Evolutionary conservation across 2,113 vertebrate species (phyloP).

Genomic region (Podarcis cretensis): DNA sequence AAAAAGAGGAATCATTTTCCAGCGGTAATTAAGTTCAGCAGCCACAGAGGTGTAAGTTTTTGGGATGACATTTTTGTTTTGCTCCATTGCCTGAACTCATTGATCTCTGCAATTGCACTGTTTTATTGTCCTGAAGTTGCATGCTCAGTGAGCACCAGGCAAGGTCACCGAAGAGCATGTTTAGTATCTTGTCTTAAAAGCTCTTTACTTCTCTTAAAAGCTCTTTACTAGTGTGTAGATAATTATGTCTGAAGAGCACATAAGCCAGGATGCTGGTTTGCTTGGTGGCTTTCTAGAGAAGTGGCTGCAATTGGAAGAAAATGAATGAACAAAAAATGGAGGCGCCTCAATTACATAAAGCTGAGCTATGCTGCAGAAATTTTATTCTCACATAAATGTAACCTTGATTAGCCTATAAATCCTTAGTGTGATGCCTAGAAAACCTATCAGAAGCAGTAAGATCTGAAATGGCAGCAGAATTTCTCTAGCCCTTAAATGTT

Average conservation of each 20-base stretch:
- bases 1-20: not conserved
- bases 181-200: not conserved
- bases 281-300: not conserved
- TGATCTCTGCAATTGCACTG: not conserved
- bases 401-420: not conserved
- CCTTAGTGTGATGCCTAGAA: not conserved
- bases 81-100: fast-evolving
- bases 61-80: not conserved
- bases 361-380: not conserved
- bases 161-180: not conserved
- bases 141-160: fast-evolving
- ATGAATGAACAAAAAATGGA: not conserved
- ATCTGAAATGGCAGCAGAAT: not conserved
- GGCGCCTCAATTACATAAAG: fast-evolving
- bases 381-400: not conserved
- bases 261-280: not conserved
- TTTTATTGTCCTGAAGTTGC: not conserved
- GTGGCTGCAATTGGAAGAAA: not conserved
- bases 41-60: not conserved
- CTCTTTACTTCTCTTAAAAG: not conserved
- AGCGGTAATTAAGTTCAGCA: not conserved
- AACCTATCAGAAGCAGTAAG: not conserved
- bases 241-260: not conserved
- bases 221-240: not conserved
- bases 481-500: not conserved